Percentiles rank a stretch among this genome's conserved stretches.
These are phyloP conservation scores for Pocillopora meandrina DNA, from an alignment of 92 coral and sea anemone species.

Conservation along the genomic window DNA sequence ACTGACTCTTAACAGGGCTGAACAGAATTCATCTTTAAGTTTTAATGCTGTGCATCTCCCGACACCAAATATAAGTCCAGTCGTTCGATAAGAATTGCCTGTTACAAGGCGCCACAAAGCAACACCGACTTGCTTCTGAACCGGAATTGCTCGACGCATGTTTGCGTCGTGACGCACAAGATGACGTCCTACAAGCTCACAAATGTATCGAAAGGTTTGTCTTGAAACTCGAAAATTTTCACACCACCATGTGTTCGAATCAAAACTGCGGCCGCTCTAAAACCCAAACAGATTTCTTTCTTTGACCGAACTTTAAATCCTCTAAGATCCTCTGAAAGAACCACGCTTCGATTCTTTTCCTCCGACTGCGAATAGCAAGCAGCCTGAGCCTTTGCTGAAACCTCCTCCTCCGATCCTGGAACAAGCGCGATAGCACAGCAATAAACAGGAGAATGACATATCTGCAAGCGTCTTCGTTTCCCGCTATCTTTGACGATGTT, in stretches of 20 bases:
- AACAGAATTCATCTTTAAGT: slow-evolving; percentile 58
- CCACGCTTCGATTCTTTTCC: slow-evolving; percentile 27
- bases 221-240: too few relatives aligned
- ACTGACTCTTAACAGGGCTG: slow-evolving; percentile 45
- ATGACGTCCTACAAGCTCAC: too few relatives aligned
- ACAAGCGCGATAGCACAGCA: slow-evolving; percentile 30
- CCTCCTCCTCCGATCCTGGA: slow-evolving; percentile 31
- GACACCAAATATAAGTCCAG: slow-evolving; percentile 48
- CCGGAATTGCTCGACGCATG: too few relatives aligned
- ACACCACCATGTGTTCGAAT: slow-evolving; percentile 17
- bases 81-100: slow-evolving; percentile 56
- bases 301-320: slow-evolving; percentile 12
- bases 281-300: slow-evolving; percentile 30
- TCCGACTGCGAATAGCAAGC: slow-evolving; percentile 22
- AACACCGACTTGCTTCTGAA: slow-evolving; percentile 50
- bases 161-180: too few relatives aligned
- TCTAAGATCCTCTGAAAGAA: slow-evolving; percentile 16
- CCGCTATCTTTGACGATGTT: slow-evolving; percentile 13
- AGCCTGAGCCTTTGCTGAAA: slow-evolving; percentile 28
- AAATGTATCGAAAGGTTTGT: too few relatives aligned
- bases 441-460: slow-evolving; percentile 13
- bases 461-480: too few relatives aligned
- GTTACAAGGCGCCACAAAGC: slow-evolving; percentile 64
- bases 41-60: slow-evolving; percentile 67
- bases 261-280: slow-evolving; percentile 18